phyloP scores from a whole-genome alignment of 2,113 vertebrate species.

The Nerophis ophidion region DNA sequence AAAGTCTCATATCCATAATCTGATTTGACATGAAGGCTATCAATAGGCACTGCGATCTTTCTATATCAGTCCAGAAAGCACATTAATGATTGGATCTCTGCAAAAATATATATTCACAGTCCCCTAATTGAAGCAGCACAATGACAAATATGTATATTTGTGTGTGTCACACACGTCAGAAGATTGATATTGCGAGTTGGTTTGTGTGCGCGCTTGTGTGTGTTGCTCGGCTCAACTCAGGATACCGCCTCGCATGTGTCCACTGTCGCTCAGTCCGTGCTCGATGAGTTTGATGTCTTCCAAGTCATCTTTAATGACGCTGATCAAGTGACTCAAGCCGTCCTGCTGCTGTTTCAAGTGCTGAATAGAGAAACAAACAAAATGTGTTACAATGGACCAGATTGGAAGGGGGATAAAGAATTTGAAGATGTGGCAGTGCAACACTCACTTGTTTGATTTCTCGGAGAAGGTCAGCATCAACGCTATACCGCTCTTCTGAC shows the following conservation, averaged over 20 bases:
- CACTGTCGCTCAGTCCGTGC: constrained; percentile 84
- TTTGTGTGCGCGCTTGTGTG: not conserved
- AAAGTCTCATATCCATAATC: constrained; percentile 33
- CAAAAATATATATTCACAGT: not conserved
- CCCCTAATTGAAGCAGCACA: not conserved
- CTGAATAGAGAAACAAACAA: constrained; percentile 57
- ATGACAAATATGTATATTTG: not conserved
- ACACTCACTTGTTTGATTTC: constrained; percentile 89
- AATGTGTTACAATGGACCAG: not conserved
- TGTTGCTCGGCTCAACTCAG: constrained; percentile 77
- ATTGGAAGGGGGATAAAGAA: not conserved
- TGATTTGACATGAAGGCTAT: constrained; percentile 31
- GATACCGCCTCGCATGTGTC: constrained; percentile 82
- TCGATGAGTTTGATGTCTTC: constrained; percentile 95
- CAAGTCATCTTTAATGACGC: constrained; percentile 93
- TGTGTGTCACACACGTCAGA: not conserved
- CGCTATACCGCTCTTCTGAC: constrained; percentile 89
- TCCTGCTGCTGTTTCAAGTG: constrained; percentile 97
- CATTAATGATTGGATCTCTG: constrained; percentile 5
- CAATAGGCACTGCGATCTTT: constrained; percentile 27
- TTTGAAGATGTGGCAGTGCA: not conserved
- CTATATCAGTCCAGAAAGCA: constrained; percentile 11
- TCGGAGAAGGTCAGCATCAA: constrained; percentile 86
- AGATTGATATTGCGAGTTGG: not conserved
- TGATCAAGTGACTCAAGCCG: constrained; percentile 90